Conservation (phyloP, 2,888 invertebrate species). For the Aplocera efformata region DNA sequence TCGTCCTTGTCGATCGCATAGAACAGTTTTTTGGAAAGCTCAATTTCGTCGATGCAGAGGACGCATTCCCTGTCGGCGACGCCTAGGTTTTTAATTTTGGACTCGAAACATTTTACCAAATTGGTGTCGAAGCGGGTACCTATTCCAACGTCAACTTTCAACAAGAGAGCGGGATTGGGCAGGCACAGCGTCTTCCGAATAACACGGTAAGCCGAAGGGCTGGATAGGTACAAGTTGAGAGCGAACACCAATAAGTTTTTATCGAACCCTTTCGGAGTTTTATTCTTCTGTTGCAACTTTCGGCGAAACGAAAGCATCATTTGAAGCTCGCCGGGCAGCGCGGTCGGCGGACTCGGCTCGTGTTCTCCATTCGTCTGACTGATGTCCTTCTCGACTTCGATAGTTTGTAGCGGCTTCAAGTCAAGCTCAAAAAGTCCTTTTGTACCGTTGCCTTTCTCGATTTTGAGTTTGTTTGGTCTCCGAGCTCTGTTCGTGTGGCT, state of each 20-base stretch:
- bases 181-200: slow-evolving; percentile 10
- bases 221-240: slow-evolving; percentile 5
- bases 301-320: slow-evolving; percentile 8
- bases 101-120: slow-evolving; percentile 7
- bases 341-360: slow-evolving; percentile 1
- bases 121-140: slow-evolving; percentile 3
- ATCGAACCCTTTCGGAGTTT: slow-evolving; percentile 9
- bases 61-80: slow-evolving; percentile 6
- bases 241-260: slow-evolving; percentile 2
- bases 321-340: slow-evolving; percentile 12
- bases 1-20: slow-evolving; percentile 13
- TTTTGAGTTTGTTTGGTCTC: slow-evolving; percentile 2
- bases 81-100: slow-evolving; percentile 5
- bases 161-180: background rate
- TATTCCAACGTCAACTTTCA: slow-evolving; percentile 6
- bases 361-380: too few species aligned
- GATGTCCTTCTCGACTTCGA: too few species aligned
- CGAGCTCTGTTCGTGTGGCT: too few species aligned
- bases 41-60: slow-evolving; percentile 15
- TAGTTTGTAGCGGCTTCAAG: too few species aligned
- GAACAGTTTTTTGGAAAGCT: slow-evolving; percentile 8
- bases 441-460: background rate
- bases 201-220: slow-evolving; percentile 13
- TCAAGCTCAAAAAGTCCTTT: too few species aligned
- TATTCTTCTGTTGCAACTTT: slow-evolving; percentile 5